Conservation (phyloP, 1,140 invertebrate species). For the Drosophila nasuta region DNA sequence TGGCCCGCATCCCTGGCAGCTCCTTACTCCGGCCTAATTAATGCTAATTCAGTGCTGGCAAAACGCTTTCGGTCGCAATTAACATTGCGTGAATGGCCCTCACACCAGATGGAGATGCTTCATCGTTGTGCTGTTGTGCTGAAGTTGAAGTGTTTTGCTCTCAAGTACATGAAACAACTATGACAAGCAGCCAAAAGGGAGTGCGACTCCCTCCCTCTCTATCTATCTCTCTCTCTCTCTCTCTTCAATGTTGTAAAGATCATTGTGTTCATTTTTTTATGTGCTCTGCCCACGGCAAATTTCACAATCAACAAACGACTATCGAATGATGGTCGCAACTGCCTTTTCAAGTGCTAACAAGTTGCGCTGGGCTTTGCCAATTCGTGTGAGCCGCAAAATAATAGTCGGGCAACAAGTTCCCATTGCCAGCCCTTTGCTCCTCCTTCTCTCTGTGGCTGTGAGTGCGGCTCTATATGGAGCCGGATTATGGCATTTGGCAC, state of each 20-base stretch:
- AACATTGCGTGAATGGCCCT: conserved; percentile 38
- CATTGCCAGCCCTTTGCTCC: not conserved
- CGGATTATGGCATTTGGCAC: conserved; percentile 51
- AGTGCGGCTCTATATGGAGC: not conserved
- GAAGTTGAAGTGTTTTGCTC: conserved; percentile 30
- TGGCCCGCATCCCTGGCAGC: not conserved
- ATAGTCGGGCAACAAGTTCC: conserved; percentile 23
- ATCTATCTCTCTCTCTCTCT: not conserved
- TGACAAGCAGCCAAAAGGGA: conserved; percentile 43
- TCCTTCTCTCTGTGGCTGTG: too few species aligned
- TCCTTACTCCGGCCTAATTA: conserved; percentile 42
- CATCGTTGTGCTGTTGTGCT: not conserved
- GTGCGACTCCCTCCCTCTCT: not conserved
- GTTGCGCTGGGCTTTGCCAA: conserved; percentile 6
- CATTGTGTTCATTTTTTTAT: conserved; percentile 23
- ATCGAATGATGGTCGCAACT: conserved; percentile 20
- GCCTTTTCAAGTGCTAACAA: conserved; percentile 60
- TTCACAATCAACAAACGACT: conserved; percentile 50
- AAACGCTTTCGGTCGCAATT: conserved; percentile 31
- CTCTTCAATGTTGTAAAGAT: conserved; percentile 34
- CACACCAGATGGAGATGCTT: conserved; percentile 14
- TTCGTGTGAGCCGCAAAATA: conserved; percentile 14
- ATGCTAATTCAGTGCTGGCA: conserved; percentile 50
- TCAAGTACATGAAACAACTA: conserved; percentile 37
- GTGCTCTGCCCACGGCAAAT: conserved; percentile 66